Evolutionary conservation across 2,888 invertebrate genomes (phyloP).

Genomic region (Tuta absoluta): DNA sequence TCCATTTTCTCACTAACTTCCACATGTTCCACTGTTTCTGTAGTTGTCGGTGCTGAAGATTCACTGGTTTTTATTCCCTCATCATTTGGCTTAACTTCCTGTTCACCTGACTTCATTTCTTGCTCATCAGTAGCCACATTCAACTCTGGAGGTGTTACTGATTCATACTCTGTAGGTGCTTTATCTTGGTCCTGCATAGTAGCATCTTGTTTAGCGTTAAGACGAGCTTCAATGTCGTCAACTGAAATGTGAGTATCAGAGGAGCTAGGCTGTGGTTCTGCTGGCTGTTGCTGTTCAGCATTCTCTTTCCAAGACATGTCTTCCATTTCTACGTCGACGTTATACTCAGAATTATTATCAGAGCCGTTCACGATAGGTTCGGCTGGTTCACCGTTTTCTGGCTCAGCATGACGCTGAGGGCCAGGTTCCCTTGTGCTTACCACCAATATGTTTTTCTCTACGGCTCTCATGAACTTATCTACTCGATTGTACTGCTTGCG

Average conservation of each 20-base stretch:
- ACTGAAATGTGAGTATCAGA: conserved; percentile 69
- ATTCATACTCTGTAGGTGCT: conserved; percentile 55
- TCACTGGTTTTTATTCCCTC: conserved; percentile 32
- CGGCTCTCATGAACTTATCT: conserved; percentile 97
- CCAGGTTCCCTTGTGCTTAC: conserved; percentile 89
- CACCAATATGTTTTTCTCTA: conserved; percentile 96
- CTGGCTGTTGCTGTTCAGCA: conserved; percentile 52
- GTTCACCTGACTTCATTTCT: conserved; percentile 43
- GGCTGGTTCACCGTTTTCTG: conserved; percentile 85
- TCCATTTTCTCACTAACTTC: conserved; percentile 36
- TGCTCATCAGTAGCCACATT: conserved; percentile 52
- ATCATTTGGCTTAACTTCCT: conserved; percentile 20
- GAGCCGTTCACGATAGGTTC: conserved; percentile 83
- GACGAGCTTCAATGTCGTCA: conserved; percentile 66
- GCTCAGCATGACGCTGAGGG: conserved; percentile 79
- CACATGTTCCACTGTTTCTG: conserved; percentile 26
- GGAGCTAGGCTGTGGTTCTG: conserved; percentile 68
- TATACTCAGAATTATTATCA: conserved; percentile 78
- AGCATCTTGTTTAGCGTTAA: conserved; percentile 74
- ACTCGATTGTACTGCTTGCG: conserved; percentile 96
- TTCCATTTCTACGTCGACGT: conserved; percentile 80
- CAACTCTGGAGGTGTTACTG: conserved; percentile 61
- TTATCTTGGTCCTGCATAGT: conserved; percentile 60
- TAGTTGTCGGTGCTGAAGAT: conserved; percentile 41
- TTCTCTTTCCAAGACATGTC: conserved; percentile 77